These are phyloP conservation scores for Phenganax stokvisi DNA, from an alignment of 92 coral and sea anemone species.

Conservation along the genomic window DNA sequence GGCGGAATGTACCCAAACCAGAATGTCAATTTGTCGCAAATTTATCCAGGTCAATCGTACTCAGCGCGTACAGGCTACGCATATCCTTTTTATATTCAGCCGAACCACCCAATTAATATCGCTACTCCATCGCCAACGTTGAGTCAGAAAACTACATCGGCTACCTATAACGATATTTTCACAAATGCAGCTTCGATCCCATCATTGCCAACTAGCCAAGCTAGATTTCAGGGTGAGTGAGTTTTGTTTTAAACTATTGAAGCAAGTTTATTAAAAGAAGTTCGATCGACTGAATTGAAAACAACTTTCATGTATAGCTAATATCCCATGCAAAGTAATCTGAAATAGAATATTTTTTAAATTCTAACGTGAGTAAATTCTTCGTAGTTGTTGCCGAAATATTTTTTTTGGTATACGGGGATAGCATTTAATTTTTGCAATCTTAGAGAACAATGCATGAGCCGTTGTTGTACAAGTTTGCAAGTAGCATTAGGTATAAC, in stretches of 20 bases:
- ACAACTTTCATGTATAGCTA: too few relatives aligned
- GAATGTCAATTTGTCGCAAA: conserved; percentile 20
- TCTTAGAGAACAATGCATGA: too few relatives aligned
- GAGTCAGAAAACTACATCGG: conserved; percentile 18
- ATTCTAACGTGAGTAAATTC: too few relatives aligned
- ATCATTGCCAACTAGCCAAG: conserved; percentile 7
- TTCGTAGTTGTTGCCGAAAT: too few relatives aligned
- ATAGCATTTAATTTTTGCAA: too few relatives aligned
- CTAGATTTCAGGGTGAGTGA: conserved; percentile 16
- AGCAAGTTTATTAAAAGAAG: background rate
- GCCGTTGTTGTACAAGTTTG: too few relatives aligned
- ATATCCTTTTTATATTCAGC: conserved; percentile 32
- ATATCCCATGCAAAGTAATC: too few relatives aligned
- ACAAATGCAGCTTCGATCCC: background rate
- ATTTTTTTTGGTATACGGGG: too few relatives aligned
- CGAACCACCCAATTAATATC: conserved; percentile 27
- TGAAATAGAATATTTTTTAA: too few relatives aligned
- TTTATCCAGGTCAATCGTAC: conserved; percentile 30
- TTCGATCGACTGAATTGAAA: background rate
- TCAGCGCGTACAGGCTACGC: conserved; percentile 17
- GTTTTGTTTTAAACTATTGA: background rate
- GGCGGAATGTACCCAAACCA: conserved; percentile 20
- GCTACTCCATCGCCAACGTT: conserved; percentile 1
- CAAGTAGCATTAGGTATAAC: too few relatives aligned
- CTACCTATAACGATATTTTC: conserved; percentile 2